Evolutionary conservation across 2,113 vertebrate species (phyloP), one percentile per base, ranked within the genome.

Genomic region (Leptodactylus fuscus): DNA sequence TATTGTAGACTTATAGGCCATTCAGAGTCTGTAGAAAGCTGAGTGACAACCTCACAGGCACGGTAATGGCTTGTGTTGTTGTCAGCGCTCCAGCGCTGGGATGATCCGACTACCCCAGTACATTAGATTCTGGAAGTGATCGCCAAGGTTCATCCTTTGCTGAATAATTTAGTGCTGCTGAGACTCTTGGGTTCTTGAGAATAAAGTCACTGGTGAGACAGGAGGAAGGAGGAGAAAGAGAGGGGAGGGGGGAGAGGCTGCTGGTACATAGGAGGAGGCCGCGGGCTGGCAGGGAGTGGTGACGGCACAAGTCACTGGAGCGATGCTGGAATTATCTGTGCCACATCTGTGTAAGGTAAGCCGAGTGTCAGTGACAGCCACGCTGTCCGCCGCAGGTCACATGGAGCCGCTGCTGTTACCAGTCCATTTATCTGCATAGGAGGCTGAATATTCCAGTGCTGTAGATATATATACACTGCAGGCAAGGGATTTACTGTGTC

Each of bases 271-370:
- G 76, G 48, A 55, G 46, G 85, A 76, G 77, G 71, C 12, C 18
- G 49, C 38, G 18, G 73, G 58, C 60, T 71, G 74, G 32, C 60
- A 80, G 81, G 60, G 81, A 83, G 81, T 73, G 86, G 74, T n/a
- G 49, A 46, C 2, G 46, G 53, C 53, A 29, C 65, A 11, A 27
- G 48, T 58, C 74, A 48, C 5, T 38, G 75, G 32, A n/a, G 49
- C 24, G 34, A 83, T 84, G 76, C 71, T 87, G 41, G 55, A 84
- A 51, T 41, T 84, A 44, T 69, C 79, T 69, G 22, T 67, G 10
- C 32, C 24, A 6, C 16, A 29, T 65, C 77, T 60, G 41, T 87
- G 15, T 73, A 85, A 76, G 83, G 69, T 76, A 70, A 70, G 51
- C 12, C 41, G 49, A 4, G 53, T 48, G 60, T 16, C 41, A 8